Evolutionary conservation across 2,888 invertebrate species (phyloP), one percentile per base, ranked within the genome.

Genomic region (Drosophila kambysellisi): DNA sequence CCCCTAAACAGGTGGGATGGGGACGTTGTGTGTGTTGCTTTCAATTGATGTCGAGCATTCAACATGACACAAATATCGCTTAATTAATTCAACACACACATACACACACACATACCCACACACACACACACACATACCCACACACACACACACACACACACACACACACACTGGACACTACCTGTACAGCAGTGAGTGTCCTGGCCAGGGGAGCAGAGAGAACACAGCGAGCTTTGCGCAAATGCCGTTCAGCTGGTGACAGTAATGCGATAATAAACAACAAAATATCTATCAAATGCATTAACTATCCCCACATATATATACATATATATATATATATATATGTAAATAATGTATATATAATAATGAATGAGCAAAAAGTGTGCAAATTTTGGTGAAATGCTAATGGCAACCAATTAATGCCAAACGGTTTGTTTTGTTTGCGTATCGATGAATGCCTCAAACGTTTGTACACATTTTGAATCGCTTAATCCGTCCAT

Each of bases 11-110:
- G 29, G 7, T 6, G 4, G 8, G 11, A 11, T 7, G 15, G 29
- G 25, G 29, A 12, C n/a, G 41, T 20, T 37, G 8, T 20, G 15
- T 9, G 20, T 2, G n/a, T 11, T 12, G 8, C 8, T 5, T 43
- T n/a, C 29, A 35, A 37, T 58, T 48, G 62, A 56, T 72, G 77
- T 76, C 59, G 67, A 43, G 41, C 30, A 39, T 74, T 30, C 74
- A 59, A 50, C 66, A 70, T 79, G 46, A 70, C 53, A 59, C 70
- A 62, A 79, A 66, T 58, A 72, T 52, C 17, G 68, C 66, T 74
- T 77, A 81, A 80, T 81, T 81, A 78, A 72, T 63, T 64, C 65
- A 57, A 50, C 50, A 64, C 46, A 52, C n/a, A n/a, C n/a, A n/a
- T n/a, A n/a, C n/a, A n/a, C n/a, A n/a, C n/a, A n/a, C 46, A 43